These are phyloP conservation scores for Hestina assimilis DNA, from an alignment of 1,140 invertebrate species.

Conservation along the genomic window DNA sequence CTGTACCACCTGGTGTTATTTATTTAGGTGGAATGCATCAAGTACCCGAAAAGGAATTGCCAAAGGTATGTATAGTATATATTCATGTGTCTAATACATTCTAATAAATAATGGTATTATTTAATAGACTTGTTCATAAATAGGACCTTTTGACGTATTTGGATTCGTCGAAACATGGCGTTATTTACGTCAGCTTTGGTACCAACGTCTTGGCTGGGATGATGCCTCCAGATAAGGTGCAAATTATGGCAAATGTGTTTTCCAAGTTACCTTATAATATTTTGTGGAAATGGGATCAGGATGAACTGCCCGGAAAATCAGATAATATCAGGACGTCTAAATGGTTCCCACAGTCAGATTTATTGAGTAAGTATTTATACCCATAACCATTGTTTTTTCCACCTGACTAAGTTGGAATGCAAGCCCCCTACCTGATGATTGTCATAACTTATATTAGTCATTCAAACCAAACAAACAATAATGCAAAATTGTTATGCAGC, in stretches of 20 bases:
- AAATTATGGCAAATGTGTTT: slow-evolving; percentile 68
- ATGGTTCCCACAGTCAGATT: slow-evolving; percentile 78
- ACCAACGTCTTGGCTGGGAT: slow-evolving; percentile 4
- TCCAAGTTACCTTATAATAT: slow-evolving; percentile 59
- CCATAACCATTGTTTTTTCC: too few relatives aligned
- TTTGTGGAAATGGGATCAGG: slow-evolving; percentile 76
- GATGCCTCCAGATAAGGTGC: slow-evolving; percentile 55
- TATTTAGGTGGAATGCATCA: slow-evolving; percentile 75
- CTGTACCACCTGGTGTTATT: slow-evolving; percentile 67
- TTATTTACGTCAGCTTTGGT: background rate
- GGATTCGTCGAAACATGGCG: slow-evolving; percentile 43
- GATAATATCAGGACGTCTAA: slow-evolving; percentile 74
- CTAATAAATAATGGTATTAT: slow-evolving; percentile 20
- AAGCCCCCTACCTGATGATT: too few relatives aligned
- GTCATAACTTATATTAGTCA: too few relatives aligned
- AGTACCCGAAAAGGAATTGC: slow-evolving; percentile 46
- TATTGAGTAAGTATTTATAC: slow-evolving; percentile 42
- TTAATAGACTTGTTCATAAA: slow-evolving; percentile 16
- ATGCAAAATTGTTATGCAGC: too few relatives aligned
- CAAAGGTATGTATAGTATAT: slow-evolving; percentile 25
- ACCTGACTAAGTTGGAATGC: too few relatives aligned
- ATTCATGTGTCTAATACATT: slow-evolving; percentile 22
- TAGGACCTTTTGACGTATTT: slow-evolving; percentile 30
- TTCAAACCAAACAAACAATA: too few relatives aligned
- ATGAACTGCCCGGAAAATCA: slow-evolving; percentile 49